Evolutionary conservation across 2,888 invertebrate species (phyloP).

Genomic region (Dendrolimus houi): DNA sequence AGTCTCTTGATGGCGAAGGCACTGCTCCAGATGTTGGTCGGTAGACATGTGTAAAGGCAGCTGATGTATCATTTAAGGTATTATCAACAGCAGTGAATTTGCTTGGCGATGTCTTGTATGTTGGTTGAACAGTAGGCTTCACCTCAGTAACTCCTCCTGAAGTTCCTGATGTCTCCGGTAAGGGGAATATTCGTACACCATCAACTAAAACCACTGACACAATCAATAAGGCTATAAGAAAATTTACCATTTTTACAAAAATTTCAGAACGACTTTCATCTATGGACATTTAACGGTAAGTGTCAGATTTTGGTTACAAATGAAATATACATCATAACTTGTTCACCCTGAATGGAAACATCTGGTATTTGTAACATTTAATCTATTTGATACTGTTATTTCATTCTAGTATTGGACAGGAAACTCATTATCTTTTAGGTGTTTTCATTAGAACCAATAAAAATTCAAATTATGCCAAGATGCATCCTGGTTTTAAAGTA

Average conservation of each 20-base stretch:
- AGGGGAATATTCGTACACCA: not conserved
- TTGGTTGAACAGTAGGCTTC: not conserved
- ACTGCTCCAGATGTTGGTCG: not conserved
- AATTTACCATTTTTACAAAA: not conserved
- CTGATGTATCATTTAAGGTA: not conserved
- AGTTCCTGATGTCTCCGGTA: not conserved
- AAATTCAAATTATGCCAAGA: too few species aligned
- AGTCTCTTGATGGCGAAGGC: constrained; percentile 19
- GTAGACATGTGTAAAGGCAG: not conserved
- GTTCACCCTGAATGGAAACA: not conserved
- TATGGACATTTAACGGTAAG: not conserved
- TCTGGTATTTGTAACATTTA: not conserved
- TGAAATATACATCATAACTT: not conserved
- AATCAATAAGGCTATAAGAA: not conserved
- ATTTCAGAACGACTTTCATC: not conserved
- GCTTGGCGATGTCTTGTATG: not conserved
- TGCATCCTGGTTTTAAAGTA: too few species aligned
- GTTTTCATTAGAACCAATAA: too few species aligned
- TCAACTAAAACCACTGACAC: not conserved
- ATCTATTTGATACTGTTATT: too few species aligned
- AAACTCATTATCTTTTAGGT: too few species aligned
- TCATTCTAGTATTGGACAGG: too few species aligned
- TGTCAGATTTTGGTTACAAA: not conserved
- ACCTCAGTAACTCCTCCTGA: not conserved
- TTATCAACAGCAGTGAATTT: not conserved